Conservation (phyloP, 2,113 vertebrate genomes). For the Papio anubis region DNA sequence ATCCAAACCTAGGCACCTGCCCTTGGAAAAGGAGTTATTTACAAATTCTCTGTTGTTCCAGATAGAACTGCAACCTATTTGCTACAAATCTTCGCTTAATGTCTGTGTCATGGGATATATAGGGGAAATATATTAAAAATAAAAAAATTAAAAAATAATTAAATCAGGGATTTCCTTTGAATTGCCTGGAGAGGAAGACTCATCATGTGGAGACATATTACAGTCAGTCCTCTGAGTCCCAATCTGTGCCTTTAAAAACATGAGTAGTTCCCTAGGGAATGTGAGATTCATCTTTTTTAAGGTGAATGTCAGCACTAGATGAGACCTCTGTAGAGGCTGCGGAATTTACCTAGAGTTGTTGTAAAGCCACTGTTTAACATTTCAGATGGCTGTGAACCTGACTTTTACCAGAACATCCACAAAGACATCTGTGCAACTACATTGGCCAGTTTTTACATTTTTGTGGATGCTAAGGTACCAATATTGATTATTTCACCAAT, state of each 20-base stretch:
- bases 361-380: neutral
- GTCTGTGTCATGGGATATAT: neutral
- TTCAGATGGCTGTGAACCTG: neutral
- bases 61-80: neutral
- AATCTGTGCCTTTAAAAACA: neutral
- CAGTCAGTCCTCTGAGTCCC: neutral
- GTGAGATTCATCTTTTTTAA: neutral
- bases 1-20: neutral
- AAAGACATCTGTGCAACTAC: neutral
- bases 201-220: neutral
- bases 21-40: neutral
- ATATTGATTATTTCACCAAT: neutral
- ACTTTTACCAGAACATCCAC: neutral
- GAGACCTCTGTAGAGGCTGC: neutral
- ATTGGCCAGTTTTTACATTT: neutral
- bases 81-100: neutral
- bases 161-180: neutral
- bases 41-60: neutral
- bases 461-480: neutral
- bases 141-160: neutral
- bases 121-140: neutral
- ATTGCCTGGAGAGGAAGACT: neutral
- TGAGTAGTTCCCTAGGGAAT: fast-evolving
- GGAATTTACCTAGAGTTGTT: neutral
- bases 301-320: neutral